Evolutionary conservation across 2,888 invertebrate genomes (phyloP).

Genomic region (Athalia cordata): DNA sequence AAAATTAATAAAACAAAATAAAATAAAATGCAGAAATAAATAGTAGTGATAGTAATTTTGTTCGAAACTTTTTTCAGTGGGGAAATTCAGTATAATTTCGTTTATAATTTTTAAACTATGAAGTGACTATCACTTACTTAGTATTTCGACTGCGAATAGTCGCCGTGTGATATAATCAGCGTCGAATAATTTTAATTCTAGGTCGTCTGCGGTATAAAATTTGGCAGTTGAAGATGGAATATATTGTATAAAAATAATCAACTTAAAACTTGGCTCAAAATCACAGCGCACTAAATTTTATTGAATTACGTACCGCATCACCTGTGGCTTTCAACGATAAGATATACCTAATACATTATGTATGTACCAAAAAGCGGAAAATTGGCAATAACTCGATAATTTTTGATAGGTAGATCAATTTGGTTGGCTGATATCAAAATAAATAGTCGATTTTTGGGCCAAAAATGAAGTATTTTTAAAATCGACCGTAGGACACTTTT

Average conservation of each 20-base stretch:
- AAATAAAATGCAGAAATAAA: no score
- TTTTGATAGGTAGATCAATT: background rate
- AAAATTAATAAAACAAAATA: no score
- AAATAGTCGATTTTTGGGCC: background rate
- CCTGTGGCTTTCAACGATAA: constrained; percentile 6
- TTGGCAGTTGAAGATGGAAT: background rate
- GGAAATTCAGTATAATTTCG: no score
- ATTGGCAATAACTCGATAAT: no score
- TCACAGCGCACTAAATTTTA: constrained; percentile 17
- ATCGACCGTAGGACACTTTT: background rate
- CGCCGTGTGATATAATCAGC: background rate
- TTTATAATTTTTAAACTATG: no score
- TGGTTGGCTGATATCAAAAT: no score
- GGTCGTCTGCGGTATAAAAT: background rate
- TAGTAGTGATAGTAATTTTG: no score
- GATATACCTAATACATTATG: background rate
- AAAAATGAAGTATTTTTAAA: no score
- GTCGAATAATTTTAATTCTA: background rate
- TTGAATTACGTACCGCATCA: background rate
- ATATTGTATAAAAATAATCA: background rate
- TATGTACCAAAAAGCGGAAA: no score
- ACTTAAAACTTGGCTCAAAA: constrained; percentile 7
- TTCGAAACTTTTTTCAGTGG: no score
- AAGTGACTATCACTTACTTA: no score
- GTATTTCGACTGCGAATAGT: background rate